phyloP scores from a whole-genome alignment of 2,797 vertebrate species.

The Fratercula arctica region DNA sequence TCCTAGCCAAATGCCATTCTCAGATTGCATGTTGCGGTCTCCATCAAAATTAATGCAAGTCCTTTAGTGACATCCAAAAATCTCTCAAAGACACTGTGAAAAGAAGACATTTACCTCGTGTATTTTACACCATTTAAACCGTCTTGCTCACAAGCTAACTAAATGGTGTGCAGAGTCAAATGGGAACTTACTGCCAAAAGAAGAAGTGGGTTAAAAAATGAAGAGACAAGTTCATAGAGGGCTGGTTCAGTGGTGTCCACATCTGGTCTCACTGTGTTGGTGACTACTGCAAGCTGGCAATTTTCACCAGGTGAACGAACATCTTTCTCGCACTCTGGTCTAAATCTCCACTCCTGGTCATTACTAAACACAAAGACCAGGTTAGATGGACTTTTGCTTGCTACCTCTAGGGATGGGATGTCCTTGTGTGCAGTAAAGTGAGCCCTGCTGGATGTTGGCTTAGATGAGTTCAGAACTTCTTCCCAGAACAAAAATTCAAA shows the following conservation, averaged over 20 bases:
- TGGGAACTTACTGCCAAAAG: not conserved
- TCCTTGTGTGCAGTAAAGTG: not conserved
- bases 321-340: not conserved
- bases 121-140: not conserved
- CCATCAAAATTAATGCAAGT: not conserved
- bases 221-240: not conserved
- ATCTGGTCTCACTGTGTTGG: rapidly evolving
- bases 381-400: not conserved
- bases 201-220: not conserved
- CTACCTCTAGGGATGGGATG: not conserved
- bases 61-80: not conserved
- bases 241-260: not conserved
- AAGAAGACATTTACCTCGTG: not conserved
- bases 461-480: not conserved
- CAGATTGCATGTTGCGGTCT: not conserved
- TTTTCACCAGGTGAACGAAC: not conserved
- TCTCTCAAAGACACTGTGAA: not conserved
- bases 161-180: not conserved
- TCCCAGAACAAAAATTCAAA: not conserved
- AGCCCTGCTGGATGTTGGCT: not conserved
- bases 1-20: not conserved
- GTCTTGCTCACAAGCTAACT: not conserved
- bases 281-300: not conserved
- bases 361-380: not conserved
- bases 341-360: not conserved